Evolutionary conservation across 1,140 invertebrate species (phyloP).

Genomic region (Caenorhabditis brenneri): DNA sequence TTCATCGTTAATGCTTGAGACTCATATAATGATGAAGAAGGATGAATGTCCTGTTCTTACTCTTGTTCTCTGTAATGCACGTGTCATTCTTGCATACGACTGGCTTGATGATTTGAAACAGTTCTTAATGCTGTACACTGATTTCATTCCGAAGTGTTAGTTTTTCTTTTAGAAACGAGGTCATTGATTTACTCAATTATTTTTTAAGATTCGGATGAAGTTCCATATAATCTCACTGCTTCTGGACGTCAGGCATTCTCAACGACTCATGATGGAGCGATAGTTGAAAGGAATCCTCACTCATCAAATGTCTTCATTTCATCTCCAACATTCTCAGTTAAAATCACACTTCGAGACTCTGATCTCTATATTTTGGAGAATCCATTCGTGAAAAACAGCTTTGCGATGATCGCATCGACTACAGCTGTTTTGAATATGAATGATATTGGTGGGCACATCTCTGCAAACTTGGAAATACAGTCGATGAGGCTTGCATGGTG

Average conservation of each 20-base stretch:
- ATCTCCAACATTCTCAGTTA: conserved; percentile 7
- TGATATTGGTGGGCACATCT: conserved; percentile 71
- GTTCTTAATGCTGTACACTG: conserved; percentile 77
- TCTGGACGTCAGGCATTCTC: neutral
- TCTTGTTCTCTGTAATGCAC: conserved; percentile 90
- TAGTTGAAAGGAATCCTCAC: neutral
- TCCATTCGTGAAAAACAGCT: conserved; percentile 80
- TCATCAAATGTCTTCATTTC: neutral
- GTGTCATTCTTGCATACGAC: conserved; percentile 88
- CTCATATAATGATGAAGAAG: conserved; percentile 64
- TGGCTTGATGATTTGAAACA: conserved; percentile 87
- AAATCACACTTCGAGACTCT: conserved; percentile 77
- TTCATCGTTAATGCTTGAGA: conserved; percentile 59
- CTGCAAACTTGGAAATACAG: conserved; percentile 71
- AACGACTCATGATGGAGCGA: neutral
- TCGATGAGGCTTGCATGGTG: conserved; percentile 62
- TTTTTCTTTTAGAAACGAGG: neutral
- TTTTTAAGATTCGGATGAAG: conserved; percentile 31
- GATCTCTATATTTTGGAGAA: conserved; percentile 92
- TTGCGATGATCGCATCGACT: conserved; percentile 75
- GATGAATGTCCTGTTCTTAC: conserved; percentile 75
- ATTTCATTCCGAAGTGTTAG: conserved; percentile 66
- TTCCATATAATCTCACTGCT: neutral
- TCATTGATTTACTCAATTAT: neutral
- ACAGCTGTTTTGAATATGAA: conserved; percentile 87